A percentile compares a stretch with the other conserved stretches of the same genome.
phyloP scores from a whole-genome alignment of 2,113 vertebrate genomes.

The Galemys pyrenaicus region DNA sequence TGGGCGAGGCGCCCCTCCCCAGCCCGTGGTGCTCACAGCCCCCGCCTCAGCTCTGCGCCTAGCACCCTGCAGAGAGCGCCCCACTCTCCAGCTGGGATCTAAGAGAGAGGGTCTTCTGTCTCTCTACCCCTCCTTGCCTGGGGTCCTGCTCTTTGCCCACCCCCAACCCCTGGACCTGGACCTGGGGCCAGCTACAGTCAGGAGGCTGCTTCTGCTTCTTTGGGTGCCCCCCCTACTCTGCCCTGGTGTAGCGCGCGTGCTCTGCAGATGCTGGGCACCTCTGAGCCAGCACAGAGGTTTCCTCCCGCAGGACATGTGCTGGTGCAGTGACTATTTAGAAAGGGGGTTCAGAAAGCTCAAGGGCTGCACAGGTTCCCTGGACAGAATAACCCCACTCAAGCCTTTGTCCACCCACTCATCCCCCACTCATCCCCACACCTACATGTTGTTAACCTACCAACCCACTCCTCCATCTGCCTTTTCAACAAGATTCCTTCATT shows the following conservation, averaged over 20 bases:
- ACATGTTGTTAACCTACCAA: neutral
- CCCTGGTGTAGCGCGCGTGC: fast-evolving
- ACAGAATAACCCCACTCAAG: neutral
- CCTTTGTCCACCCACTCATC: fast-evolving
- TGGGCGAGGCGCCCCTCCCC: slow-evolving; percentile 42
- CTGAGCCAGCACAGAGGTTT: fast-evolving
- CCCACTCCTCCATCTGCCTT: neutral
- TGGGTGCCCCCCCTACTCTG: neutral
- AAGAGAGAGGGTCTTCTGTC: neutral
- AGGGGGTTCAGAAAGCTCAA: neutral
- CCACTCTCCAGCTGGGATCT: neutral
- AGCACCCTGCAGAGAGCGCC: neutral
- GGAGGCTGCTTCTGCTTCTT: neutral
- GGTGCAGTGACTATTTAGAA: neutral
- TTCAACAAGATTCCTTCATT: neutral
- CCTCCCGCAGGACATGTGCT: neutral
- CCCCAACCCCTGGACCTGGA: neutral
- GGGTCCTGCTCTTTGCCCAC: neutral
- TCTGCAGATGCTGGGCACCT: neutral
- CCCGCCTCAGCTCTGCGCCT: neutral
- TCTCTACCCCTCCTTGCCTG: too few species aligned
- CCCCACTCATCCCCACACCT: too few species aligned
- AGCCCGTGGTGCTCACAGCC: neutral
- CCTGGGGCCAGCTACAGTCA: neutral
- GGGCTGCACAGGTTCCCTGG: too few species aligned